Percentiles rank a stretch among this genome's conserved stretches.
These are phyloP conservation scores for Amblyjoppa fuscipennis DNA, from an alignment of 2,888 invertebrate species.

Conservation along the genomic window DNA sequence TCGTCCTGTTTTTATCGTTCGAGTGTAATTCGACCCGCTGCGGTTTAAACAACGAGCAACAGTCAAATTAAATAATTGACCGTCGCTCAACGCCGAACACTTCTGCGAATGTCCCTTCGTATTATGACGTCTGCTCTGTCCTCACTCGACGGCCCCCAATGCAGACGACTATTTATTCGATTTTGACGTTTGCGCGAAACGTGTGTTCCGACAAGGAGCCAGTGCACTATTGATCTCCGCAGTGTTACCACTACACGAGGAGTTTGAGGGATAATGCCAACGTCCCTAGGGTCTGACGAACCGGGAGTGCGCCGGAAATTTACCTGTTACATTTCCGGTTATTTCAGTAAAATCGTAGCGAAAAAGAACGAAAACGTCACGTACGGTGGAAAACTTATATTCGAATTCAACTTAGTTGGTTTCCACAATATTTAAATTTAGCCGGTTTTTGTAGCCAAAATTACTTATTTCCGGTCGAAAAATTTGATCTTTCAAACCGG, in stretches of 20 bases:
- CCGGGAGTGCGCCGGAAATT: not conserved
- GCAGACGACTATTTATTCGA: constrained; percentile 81
- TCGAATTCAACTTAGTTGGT: too few relatives aligned
- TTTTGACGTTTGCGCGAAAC: constrained; percentile 80
- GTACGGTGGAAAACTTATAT: too few relatives aligned
- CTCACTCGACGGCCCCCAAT: constrained; percentile 62
- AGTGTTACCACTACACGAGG: constrained; percentile 45
- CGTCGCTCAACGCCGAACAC: constrained; percentile 12
- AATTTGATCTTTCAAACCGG: not conserved
- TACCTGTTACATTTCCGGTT: constrained; percentile 11
- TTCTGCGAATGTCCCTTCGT: constrained; percentile 56
- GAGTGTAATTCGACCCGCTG: not conserved
- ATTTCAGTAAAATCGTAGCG: not conserved
- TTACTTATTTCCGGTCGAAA: not conserved
- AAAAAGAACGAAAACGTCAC: not conserved
- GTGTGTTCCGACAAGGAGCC: constrained; percentile 53
- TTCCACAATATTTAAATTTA: too few relatives aligned
- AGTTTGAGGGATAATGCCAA: not conserved
- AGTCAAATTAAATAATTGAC: constrained; percentile 41
- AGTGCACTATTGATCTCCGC: constrained; percentile 67
- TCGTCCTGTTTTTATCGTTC: not conserved
- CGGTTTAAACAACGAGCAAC: constrained; percentile 4
- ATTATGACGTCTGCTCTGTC: constrained; percentile 76
- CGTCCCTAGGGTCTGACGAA: constrained; percentile 8
- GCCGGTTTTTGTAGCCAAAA: not conserved